Evolutionary conservation across 2,113 vertebrate genomes (phyloP), one percentile per base, ranked within the genome.

Genomic region (Columba livia): DNA sequence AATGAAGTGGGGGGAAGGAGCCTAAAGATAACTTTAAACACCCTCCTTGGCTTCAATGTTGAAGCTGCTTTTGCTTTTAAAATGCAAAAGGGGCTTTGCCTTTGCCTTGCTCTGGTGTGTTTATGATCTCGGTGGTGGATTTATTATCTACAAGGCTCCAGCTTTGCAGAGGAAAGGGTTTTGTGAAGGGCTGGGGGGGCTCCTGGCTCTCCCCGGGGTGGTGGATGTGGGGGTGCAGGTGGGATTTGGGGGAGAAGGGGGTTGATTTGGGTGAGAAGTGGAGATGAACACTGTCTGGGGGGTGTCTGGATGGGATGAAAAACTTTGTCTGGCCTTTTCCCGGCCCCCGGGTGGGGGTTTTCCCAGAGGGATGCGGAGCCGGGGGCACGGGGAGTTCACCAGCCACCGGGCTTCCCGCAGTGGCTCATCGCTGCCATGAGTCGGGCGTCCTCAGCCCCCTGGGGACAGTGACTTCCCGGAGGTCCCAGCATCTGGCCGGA

Each of bases 401-500:
- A 15, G 60, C 31, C n/a, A 7, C 50, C 0, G 8, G n/a, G 18
- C 13, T 61, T 78, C 81, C 51, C 1, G 5, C 15, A 15, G 42
- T 26, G 15, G 9, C 58, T 88, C 79, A 88, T 11, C 19, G 11
- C 38, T 58, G 60, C 24, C 3, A n/a, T 6, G 50, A 74, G 61
- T 54, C 60, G 0, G 0, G 16, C 1, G 2, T 71, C 36, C 69
- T 54, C 48, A 24, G 2, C 13, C 11, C 25, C 24, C 16, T 0
- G 5, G 5, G 56, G 51, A 42, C 28, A 80, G 57, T 0, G 7
- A 31, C 26, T 88, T 84, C 67, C 57, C 2, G 0, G 57, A 75
- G 67, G 29, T 78, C 23, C 17, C 72, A 54, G 32, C 6, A 47
- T 70, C n/a, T 0, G 0, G 12, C 51, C 50, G 48, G 32, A 14